Percentiles rank a stretch among this genome's conserved stretches.
phyloP scores from a whole-genome alignment of 2,113 vertebrate genomes.

The Colius striatus region DNA sequence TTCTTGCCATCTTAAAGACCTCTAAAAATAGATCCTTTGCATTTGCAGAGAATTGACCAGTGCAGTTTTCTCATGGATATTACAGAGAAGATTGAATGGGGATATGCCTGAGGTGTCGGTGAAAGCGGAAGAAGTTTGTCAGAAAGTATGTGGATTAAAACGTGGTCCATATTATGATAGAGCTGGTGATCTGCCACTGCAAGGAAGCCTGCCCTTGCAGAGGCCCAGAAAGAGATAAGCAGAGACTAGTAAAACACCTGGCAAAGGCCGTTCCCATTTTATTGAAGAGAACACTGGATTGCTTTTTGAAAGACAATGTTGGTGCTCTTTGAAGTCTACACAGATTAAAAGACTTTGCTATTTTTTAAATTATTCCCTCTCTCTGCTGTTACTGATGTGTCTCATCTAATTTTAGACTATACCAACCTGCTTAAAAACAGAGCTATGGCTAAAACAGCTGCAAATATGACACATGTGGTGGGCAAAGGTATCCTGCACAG shows the following conservation, averaged over 20 bases:
- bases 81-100: not conserved
- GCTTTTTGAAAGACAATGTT: not conserved
- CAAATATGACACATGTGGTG: not conserved
- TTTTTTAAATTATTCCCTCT: slow-evolving; percentile 15
- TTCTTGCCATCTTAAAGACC: slow-evolving; percentile 12
- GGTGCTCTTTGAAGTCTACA: not conserved
- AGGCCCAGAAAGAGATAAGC: not conserved
- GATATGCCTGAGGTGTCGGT: not conserved
- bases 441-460: not conserved
- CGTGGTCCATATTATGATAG: not conserved
- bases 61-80: not conserved
- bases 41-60: not conserved
- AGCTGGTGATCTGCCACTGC: not conserved
- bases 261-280: not conserved
- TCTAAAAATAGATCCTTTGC: slow-evolving; percentile 23
- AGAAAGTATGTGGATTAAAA: not conserved
- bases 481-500: not conserved
- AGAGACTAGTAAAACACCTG: not conserved
- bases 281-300: not conserved
- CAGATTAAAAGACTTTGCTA: not conserved
- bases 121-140: not conserved
- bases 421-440: not conserved
- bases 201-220: not conserved
- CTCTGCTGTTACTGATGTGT: not conserved
- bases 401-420: not conserved